These are phyloP conservation scores for Lacanobia oleracea DNA, from an alignment of 2,888 invertebrate genomes.

Conservation along the genomic window DNA sequence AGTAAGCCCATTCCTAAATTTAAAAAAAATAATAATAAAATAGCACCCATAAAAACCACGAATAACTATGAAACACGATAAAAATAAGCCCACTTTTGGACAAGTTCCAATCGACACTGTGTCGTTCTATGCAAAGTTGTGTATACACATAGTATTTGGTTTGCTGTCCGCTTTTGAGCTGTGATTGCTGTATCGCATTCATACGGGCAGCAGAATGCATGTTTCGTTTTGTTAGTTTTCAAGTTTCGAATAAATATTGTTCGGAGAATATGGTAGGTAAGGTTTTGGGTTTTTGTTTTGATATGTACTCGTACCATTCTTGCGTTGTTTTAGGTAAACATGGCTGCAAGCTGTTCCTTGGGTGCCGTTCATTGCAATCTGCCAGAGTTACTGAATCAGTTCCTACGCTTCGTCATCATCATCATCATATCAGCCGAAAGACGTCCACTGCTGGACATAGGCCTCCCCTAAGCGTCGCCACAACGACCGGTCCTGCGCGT, in stretches of 20 bases:
- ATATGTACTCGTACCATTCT: background rate
- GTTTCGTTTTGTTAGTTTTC: constrained; percentile 26
- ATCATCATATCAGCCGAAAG: no score
- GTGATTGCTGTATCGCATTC: constrained; percentile 39
- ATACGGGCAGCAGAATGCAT: constrained; percentile 28
- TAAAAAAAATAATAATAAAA: no score
- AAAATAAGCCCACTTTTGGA: constrained; percentile 69
- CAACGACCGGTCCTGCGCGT: no score
- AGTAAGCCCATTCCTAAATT: no score
- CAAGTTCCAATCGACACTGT: constrained; percentile 65
- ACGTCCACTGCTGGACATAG: no score
- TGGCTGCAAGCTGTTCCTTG: no score
- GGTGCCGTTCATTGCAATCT: no score
- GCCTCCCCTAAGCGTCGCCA: no score
- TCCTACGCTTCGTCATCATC: no score
- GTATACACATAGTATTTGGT: constrained; percentile 12
- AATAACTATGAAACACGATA: constrained; percentile 69
- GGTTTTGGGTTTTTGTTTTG: background rate
- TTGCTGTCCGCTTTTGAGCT: constrained; percentile 51
- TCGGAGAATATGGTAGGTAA: background rate
- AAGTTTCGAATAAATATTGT: constrained; percentile 44
- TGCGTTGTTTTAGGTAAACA: background rate
- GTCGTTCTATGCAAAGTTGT: constrained; percentile 52
- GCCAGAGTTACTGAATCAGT: no score
- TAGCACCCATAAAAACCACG: constrained; percentile 59